Base-by-base conservation (phyloP, 2,888 invertebrate species). In the Ennomos fuscantarius region DNA sequence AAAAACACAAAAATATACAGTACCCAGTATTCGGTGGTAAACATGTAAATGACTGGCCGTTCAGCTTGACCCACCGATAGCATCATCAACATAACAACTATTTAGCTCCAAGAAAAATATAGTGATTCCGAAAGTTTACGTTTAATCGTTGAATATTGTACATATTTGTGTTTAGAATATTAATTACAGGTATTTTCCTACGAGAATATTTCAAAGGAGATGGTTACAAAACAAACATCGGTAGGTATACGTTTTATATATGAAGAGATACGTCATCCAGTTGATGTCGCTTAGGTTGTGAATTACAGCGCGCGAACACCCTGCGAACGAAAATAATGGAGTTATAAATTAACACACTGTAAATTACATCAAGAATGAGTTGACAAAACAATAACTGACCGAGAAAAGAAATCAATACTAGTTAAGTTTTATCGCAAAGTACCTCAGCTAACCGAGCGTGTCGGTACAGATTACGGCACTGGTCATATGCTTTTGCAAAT, bases 241-340 rank as follows among this genome's bases (percentile, higher is more conserved):
- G 49, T 42, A 41, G 45, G 37, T 52, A 46, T 34, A 39, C 37
- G 42, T 15, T 34, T 13, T 32, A 32, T 47, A 41, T 48, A 36
- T 24, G 24, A 53, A 52, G 43, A 51, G 35, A 60, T 52, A 47
- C 44, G 46, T 15, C 42, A 48, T 55, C 64, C 65, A 50, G 66
- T 46, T 45, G 41, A 13, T 40, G 33, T 51, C 65, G 63, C 47
- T 34, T 39, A 36, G 34, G 15, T 37, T 10, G 56, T 42, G 52
- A 52, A 13, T 83, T 81, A 86, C 71, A 86, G 74, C 70, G 82
- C 76, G 79, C 89, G 87, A 74, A 84, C 78, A 79, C 82, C 86
- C 89, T 89, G 89, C 42, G 69, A 72, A 84, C 69, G 69, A 79
- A 66, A 46, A 9, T 31, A 58, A 40, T 43, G 9, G 8, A 32